Evolutionary conservation across 2,888 invertebrate genomes (phyloP).

Genomic region (Phyllotreta cruciferae): DNA sequence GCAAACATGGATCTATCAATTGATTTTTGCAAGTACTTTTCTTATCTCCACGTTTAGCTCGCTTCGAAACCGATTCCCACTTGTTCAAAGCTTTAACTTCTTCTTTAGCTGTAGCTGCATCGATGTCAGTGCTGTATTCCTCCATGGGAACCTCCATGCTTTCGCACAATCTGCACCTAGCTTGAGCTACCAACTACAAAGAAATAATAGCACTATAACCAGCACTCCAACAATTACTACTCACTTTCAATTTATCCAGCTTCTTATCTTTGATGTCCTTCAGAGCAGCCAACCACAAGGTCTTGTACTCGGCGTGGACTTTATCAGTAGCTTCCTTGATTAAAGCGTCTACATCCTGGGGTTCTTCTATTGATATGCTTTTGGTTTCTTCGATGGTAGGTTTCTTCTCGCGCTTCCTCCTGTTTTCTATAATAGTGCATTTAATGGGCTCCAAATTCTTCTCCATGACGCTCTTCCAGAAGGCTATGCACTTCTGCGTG

Average conservation of each 20-base stretch:
- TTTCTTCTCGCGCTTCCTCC: conserved; percentile 20
- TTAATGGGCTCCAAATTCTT: conserved; percentile 50
- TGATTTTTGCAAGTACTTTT: too few relatives aligned
- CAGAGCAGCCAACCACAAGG: conserved; percentile 42
- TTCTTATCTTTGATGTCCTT: conserved; percentile 45
- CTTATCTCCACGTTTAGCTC: conserved; percentile 9
- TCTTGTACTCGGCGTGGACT: conserved; percentile 37
- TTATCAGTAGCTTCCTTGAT: conserved; percentile 24
- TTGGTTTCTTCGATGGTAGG: background rate
- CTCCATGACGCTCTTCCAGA: conserved; percentile 49
- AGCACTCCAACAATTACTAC: background rate
- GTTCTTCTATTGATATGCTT: conserved; percentile 8
- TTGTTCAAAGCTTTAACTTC: conserved; percentile 40
- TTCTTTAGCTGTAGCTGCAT: conserved; percentile 23
- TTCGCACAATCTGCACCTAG: conserved; percentile 39
- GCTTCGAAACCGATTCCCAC: conserved; percentile 38
- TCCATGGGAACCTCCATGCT: conserved; percentile 27
- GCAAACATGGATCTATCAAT: too few relatives aligned
- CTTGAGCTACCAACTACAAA: conserved; percentile 37
- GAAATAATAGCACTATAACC: background rate
- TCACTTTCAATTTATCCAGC: conserved; percentile 44
- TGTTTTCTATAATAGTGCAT: conserved; percentile 45
- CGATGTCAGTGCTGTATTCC: conserved; percentile 16
- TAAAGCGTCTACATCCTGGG: background rate
- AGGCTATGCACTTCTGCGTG: conserved; percentile 49